Conservation (phyloP, 2,888 invertebrate genomes). For the Dynastes hyllus region DNA sequence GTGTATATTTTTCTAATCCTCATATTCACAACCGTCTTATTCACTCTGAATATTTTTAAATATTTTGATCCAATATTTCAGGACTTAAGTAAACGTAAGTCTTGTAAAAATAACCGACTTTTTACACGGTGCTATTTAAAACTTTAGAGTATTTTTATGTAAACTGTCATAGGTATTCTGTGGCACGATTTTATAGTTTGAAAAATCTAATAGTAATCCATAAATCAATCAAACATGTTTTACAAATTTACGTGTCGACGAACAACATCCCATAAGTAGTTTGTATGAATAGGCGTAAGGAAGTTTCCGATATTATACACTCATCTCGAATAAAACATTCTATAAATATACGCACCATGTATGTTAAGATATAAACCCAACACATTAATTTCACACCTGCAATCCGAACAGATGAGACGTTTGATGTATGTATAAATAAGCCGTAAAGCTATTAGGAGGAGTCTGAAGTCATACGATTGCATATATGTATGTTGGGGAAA, state of each 20-base stretch:
- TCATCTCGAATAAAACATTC: not conserved
- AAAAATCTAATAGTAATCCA: not conserved
- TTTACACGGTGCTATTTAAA: slow-evolving; percentile 12
- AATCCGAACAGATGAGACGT: not conserved
- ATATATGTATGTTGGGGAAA: not conserved
- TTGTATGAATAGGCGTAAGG: not conserved
- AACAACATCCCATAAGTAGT: not conserved
- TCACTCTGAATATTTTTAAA: slow-evolving; percentile 30
- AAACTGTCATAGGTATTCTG: slow-evolving; percentile 4
- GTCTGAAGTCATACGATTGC: not conserved
- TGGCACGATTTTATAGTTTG: not conserved
- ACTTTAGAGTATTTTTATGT: slow-evolving; percentile 1
- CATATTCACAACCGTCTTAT: slow-evolving; percentile 23
- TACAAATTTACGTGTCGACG: not conserved
- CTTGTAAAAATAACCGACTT: slow-evolving; percentile 25
- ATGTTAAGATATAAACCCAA: not conserved
- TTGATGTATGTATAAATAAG: not conserved
- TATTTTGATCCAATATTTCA: slow-evolving; percentile 27
- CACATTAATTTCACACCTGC: not conserved
- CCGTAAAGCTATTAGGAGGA: not conserved
- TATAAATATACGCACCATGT: slow-evolving; percentile 6
- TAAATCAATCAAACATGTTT: slow-evolving; percentile 11
- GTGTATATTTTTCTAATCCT: slow-evolving; percentile 24
- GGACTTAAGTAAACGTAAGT: not conserved
- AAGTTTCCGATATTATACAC: not conserved